A percentile compares a stretch with the other conserved stretches of the same genome.
Conservation (phyloP, 2,888 invertebrate genomes). For the Philonicus albiceps region DNA sequence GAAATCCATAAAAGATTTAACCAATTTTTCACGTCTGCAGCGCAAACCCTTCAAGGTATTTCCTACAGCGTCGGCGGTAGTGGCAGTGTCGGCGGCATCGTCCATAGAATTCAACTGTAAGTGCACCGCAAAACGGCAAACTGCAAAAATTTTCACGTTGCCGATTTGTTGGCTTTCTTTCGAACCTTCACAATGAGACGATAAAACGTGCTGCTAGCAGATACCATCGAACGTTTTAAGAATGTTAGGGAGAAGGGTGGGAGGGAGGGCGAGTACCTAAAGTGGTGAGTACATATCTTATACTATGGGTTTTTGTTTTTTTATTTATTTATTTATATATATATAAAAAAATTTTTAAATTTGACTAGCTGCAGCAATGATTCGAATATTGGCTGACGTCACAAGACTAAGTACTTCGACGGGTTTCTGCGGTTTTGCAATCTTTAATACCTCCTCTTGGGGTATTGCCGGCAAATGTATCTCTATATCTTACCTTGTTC, state of each 20-base stretch:
- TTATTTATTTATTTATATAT: not conserved
- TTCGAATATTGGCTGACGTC: not conserved
- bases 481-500: not conserved
- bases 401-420: not conserved
- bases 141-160: not conserved
- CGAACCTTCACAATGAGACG: slow-evolving; percentile 3
- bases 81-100: not conserved
- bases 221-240: not conserved
- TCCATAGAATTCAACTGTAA: not conserved
- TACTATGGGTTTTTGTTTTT: not conserved
- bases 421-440: not conserved
- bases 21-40: slow-evolving; percentile 7
- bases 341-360: too few species aligned
- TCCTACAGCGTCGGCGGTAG: not conserved
- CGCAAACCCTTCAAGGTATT: not conserved
- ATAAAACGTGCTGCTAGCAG: not conserved
- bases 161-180: slow-evolving; percentile 4
- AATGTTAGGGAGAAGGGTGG: not conserved
- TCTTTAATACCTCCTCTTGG: not conserved
- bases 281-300: not conserved
- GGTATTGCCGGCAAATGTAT: not conserved
- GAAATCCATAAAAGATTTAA: slow-evolving; percentile 13
- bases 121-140: not conserved
- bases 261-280: not conserved
- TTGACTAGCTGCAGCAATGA: not conserved